Evolutionary conservation across 2,113 vertebrate genomes (phyloP).

Genomic region (Rhinichthys klamathensis): DNA sequence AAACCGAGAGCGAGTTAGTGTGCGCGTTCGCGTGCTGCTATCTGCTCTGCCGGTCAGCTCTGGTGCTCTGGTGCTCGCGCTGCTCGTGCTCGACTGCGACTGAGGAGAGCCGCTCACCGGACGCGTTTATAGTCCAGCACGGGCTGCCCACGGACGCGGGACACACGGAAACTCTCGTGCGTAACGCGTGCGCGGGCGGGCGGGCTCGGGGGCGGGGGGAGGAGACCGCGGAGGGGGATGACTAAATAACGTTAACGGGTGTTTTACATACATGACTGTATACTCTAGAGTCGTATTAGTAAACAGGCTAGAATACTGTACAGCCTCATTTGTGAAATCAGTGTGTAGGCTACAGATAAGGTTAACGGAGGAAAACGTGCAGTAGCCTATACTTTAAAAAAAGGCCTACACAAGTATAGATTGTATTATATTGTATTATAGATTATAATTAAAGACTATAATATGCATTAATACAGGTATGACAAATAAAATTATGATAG

Average conservation of each 20-base stretch:
- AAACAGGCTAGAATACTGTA: not conserved
- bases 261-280: conserved; percentile 16
- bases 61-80: conserved; percentile 56
- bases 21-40: conserved; percentile 76
- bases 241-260: not conserved
- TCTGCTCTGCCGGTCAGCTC: conserved; percentile 78
- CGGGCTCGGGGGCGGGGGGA: conserved; percentile 51
- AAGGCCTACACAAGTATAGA: not conserved
- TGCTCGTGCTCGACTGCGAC: conserved; percentile 53
- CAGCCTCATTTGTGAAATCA: conserved; percentile 1
- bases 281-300: conserved; percentile 11
- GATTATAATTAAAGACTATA: not conserved
- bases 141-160: conserved; percentile 69
- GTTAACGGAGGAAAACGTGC: too few relatives aligned
- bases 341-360: not conserved
- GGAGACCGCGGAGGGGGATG: conserved; percentile 54
- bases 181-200: conserved; percentile 65
- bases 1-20: conserved; percentile 84
- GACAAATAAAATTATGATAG: not conserved
- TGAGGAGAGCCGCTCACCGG: conserved; percentile 62
- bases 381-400: too few relatives aligned
- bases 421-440: not conserved
- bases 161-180: conserved; percentile 69
- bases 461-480: not conserved
- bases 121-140: conserved; percentile 67